These are phyloP conservation scores for Chrysaora quinquecirrha DNA, from an alignment of 30 jellyfish, hydroid and myxozoan genomes.

Conservation along the genomic window DNA sequence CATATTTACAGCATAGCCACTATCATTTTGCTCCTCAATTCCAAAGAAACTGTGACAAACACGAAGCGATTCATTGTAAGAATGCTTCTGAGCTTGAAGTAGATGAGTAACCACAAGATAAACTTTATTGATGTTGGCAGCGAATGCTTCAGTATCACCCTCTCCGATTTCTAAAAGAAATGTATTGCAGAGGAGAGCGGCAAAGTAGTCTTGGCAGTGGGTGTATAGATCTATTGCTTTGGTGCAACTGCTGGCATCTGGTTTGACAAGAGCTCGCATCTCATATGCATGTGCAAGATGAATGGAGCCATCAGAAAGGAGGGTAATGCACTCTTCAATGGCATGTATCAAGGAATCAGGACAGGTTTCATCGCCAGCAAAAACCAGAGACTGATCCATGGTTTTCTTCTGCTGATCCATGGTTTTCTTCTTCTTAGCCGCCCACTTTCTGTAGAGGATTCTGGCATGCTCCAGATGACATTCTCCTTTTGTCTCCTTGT, in stretches of 20 bases:
- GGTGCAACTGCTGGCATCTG: neutral
- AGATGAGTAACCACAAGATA: neutral
- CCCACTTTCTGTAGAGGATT: neutral
- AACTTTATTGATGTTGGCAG: neutral
- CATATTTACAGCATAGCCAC: slow-evolving; percentile 1
- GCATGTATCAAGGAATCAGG: neutral
- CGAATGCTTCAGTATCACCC: neutral
- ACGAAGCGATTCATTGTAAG: neutral
- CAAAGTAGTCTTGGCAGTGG: neutral
- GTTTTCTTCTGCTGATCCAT: no score
- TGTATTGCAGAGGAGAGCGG: neutral
- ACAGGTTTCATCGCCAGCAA: neutral
- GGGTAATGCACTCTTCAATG: neutral
- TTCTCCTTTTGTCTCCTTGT: slow-evolving; percentile 8
- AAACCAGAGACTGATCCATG: neutral
- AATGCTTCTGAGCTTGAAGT: neutral
- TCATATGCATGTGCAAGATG: neutral
- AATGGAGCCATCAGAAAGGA: neutral
- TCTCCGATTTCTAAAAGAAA: neutral
- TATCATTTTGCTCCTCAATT: slow-evolving; percentile 7
- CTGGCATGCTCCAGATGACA: slow-evolving; percentile 54
- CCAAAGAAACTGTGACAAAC: neutral
- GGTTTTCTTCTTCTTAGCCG: neutral
- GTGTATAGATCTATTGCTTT: neutral
- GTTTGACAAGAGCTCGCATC: neutral